Percentiles rank a stretch among this genome's conserved stretches.
Evolutionary conservation across 2,797 vertebrate genomes (phyloP).

Genomic region (Halcyon badia): DNA sequence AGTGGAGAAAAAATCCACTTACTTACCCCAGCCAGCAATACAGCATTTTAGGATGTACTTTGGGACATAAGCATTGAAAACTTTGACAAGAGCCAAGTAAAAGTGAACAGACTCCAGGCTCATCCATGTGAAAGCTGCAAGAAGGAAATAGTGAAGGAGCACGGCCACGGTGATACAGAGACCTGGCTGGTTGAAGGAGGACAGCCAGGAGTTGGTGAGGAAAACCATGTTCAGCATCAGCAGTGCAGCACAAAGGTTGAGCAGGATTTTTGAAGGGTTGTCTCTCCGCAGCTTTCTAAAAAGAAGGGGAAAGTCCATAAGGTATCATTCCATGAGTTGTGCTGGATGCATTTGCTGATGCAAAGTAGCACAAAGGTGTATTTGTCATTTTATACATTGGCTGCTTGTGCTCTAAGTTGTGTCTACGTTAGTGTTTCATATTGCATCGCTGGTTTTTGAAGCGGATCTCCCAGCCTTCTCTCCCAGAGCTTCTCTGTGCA

Average conservation of each 20-base stretch:
- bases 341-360: not conserved
- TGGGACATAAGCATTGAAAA: conserved; percentile 90
- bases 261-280: conserved; percentile 91
- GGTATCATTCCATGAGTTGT: not conserved
- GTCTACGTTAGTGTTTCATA: not conserved
- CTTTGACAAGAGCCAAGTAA: conserved; percentile 91
- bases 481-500: not conserved
- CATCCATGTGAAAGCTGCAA: conserved; percentile 94
- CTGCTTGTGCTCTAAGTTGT: not conserved
- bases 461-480: not conserved
- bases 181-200: conserved; percentile 78
- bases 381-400: not conserved
- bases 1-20: not conserved
- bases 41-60: conserved; percentile 91
- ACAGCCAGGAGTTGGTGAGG: conserved; percentile 87
- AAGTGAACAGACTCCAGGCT: conserved; percentile 91
- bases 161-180: conserved; percentile 85
- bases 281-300: conserved; percentile 87
- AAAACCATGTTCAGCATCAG: conserved; percentile 88
- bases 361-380: not conserved
- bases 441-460: not conserved
- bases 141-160: conserved; percentile 88
- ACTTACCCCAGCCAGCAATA: conserved; percentile 90
- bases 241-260: conserved; percentile 87
- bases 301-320: not conserved